These are phyloP conservation scores for Drosophila pandora DNA, from an alignment of 1,140 invertebrate genomes.

Conservation along the genomic window DNA sequence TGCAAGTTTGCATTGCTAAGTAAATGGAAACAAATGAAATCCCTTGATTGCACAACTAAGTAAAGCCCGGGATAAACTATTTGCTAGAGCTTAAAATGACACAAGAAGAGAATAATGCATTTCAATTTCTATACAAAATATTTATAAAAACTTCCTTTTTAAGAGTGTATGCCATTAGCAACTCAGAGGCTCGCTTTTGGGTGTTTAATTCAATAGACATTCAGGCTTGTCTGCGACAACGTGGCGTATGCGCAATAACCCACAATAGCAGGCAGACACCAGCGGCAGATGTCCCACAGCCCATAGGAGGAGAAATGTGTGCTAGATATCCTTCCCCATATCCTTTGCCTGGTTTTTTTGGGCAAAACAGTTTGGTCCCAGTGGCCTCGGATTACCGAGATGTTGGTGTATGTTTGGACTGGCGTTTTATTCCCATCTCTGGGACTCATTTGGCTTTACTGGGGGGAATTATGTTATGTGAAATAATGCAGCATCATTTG, in stretches of 20 bases:
- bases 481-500: conserved; percentile 63
- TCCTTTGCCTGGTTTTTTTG: background rate
- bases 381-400: conserved; percentile 57
- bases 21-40: conserved; percentile 29
- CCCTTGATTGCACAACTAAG: conserved; percentile 28
- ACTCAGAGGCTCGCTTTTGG: conserved; percentile 19
- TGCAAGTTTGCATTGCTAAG: conserved; percentile 24
- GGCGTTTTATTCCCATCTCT: conserved; percentile 10
- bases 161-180: conserved; percentile 19
- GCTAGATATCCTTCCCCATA: background rate
- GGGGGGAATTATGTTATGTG: conserved; percentile 59
- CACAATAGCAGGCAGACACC: background rate
- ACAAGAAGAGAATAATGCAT: background rate
- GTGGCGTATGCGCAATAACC: conserved; percentile 71
- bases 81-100: background rate
- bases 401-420: conserved; percentile 30
- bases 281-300: conserved; percentile 39
- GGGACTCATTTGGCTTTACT: conserved; percentile 62
- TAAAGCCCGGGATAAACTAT: conserved; percentile 6
- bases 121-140: background rate
- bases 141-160: background rate
- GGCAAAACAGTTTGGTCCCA: conserved; percentile 45
- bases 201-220: conserved; percentile 72
- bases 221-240: conserved; percentile 41
- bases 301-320: background rate